phyloP scores from a whole-genome alignment of 2,113 vertebrate genomes.

The Gobio gobio region DNA sequence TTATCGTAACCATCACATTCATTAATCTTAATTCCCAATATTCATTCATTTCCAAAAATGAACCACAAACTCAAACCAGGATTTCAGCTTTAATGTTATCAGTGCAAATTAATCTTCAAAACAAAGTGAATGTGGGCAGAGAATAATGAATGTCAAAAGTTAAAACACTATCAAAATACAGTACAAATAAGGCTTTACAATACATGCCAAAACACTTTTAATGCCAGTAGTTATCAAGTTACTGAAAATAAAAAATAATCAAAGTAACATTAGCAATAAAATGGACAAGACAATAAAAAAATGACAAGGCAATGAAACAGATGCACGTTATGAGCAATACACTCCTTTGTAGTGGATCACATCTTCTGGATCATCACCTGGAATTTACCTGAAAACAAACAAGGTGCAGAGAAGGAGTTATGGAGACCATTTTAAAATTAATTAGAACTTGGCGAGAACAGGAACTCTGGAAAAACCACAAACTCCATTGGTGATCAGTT shows the following conservation, averaged over 20 bases:
- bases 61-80: not conserved
- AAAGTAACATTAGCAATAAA: conserved; percentile 1
- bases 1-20: not conserved
- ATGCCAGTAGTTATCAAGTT: conserved; percentile 36
- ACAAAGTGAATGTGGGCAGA: conserved; percentile 1
- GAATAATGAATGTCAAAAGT: conserved; percentile 19
- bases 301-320: conserved; percentile 34
- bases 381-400: conserved; percentile 87
- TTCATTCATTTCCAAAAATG: not conserved
- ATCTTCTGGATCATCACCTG: conserved; percentile 98
- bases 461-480: not conserved
- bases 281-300: conserved; percentile 32
- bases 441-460: not conserved
- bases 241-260: conserved; percentile 10
- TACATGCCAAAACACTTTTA: conserved; percentile 17
- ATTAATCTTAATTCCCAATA: not conserved
- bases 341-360: conserved; percentile 65
- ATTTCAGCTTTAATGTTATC: conserved; percentile 18
- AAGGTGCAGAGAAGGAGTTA: not conserved
- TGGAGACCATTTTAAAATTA: not conserved
- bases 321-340: conserved; percentile 27
- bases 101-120: conserved; percentile 15
- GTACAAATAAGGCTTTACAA: conserved; percentile 19
- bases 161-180: conserved; percentile 34
- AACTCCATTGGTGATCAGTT: not conserved